Evolutionary conservation across 2,888 invertebrate genomes (phyloP).

Genomic region (Andrena dorsata): DNA sequence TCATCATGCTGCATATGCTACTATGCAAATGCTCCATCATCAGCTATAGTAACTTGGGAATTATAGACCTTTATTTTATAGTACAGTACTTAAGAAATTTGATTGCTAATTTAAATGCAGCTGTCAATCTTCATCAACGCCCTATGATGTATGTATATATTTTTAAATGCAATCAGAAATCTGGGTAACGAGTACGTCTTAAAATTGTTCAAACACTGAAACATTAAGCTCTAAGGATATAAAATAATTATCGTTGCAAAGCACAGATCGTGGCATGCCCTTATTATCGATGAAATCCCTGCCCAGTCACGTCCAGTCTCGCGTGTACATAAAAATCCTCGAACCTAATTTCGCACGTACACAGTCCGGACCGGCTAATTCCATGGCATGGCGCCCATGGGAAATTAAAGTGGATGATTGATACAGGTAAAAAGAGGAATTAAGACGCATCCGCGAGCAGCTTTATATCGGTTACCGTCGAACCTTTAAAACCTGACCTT

Average conservation of each 20-base stretch:
- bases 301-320: constrained; percentile 52
- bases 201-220: background rate
- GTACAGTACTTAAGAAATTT: too few relatives aligned
- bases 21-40: too few relatives aligned
- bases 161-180: too few relatives aligned
- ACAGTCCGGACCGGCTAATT: constrained; percentile 74
- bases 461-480: constrained; percentile 37
- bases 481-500: constrained; percentile 1
- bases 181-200: background rate
- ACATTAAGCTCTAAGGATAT: background rate
- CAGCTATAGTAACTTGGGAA: too few relatives aligned
- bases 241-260: background rate
- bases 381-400: constrained; percentile 78
- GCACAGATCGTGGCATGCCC: background rate
- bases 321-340: constrained; percentile 65
- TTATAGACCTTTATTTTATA: too few relatives aligned
- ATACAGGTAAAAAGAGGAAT: constrained; percentile 74
- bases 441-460: constrained; percentile 55
- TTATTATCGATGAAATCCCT: constrained; percentile 52
- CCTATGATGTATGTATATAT: too few relatives aligned
- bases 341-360: constrained; percentile 70
- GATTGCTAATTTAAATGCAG: too few relatives aligned
- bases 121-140: too few relatives aligned
- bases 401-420: constrained; percentile 81
- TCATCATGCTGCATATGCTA: too few relatives aligned